Conservation (phyloP, 2,888 invertebrate species). For the Latrodectus hesperus region DNA sequence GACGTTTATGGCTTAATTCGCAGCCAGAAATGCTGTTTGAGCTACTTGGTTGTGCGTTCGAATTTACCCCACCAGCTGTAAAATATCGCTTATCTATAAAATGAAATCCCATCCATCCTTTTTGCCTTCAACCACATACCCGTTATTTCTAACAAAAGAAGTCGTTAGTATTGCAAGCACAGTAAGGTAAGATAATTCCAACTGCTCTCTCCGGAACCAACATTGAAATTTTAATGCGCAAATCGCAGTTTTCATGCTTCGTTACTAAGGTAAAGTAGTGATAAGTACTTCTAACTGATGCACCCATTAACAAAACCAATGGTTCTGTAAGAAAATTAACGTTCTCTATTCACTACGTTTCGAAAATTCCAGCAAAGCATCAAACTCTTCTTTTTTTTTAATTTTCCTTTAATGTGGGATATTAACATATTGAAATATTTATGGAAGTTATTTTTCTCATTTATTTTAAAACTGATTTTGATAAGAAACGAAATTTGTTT, state of each 20-base stretch:
- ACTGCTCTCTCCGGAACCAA: slow-evolving; percentile 7
- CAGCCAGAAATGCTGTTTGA: slow-evolving; percentile 33
- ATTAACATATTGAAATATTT: too few species aligned
- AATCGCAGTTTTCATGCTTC: slow-evolving; percentile 18
- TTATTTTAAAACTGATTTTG: too few species aligned
- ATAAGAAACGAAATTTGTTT: too few species aligned
- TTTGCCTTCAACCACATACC: background rate
- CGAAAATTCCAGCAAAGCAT: too few species aligned
- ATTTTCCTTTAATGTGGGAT: too few species aligned
- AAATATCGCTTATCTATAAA: slow-evolving; percentile 58
- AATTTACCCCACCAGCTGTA: slow-evolving; percentile 28
- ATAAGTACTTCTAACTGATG: too few species aligned
- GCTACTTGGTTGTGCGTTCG: slow-evolving; percentile 28
- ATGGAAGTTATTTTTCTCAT: too few species aligned
- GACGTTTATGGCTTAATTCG: slow-evolving; percentile 49
- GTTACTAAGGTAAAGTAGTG: too few species aligned
- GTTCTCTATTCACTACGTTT: too few species aligned
- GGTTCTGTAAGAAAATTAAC: too few species aligned
- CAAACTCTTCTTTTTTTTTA: too few species aligned
- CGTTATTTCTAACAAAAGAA: background rate
- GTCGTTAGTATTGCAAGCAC: slow-evolving; percentile 35
- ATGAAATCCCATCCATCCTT: slow-evolving; percentile 14
- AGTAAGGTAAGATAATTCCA: slow-evolving; percentile 22
- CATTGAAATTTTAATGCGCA: slow-evolving; percentile 38
- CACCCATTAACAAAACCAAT: too few species aligned